Evolutionary conservation across 2,113 vertebrate species (phyloP).

Genomic region (Tiliqua scincoides): DNA sequence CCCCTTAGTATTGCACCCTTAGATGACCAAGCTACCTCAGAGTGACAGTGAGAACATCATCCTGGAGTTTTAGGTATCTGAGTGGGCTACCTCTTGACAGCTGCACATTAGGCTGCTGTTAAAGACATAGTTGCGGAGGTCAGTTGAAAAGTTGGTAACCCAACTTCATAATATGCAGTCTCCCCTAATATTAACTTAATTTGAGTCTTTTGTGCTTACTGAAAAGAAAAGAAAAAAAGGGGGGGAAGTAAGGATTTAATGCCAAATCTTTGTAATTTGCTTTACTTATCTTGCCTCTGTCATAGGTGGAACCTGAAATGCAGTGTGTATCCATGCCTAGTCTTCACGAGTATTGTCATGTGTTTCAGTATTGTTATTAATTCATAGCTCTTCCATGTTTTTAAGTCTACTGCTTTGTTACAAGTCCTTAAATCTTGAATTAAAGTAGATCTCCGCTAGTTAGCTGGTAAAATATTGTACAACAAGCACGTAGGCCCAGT

Average conservation of each 20-base stretch:
- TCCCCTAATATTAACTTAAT: too few relatives aligned
- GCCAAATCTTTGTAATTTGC: not conserved
- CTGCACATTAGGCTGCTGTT: too few relatives aligned
- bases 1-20: too few relatives aligned
- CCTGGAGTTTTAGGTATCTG: too few relatives aligned
- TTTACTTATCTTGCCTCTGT: fast-evolving
- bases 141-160: too few relatives aligned
- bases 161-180: too few relatives aligned
- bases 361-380: slow-evolving; percentile 1
- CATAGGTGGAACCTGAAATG: not conserved
- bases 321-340: not conserved
- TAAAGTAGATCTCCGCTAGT: not conserved
- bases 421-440: slow-evolving; percentile 18
- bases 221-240: too few relatives aligned
- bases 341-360: fast-evolving
- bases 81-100: too few relatives aligned
- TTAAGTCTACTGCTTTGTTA: slow-evolving; percentile 22
- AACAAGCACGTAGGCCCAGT: not conserved
- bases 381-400: slow-evolving; percentile 10
- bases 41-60: too few relatives aligned
- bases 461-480: not conserved
- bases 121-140: too few relatives aligned
- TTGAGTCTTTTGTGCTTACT: too few relatives aligned
- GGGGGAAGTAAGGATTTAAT: not conserved
- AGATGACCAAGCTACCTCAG: too few relatives aligned